Evolutionary conservation across 2,888 invertebrate species (phyloP), one percentile per base, ranked within the genome.

Genomic region (Eretmocerus hayati): DNA sequence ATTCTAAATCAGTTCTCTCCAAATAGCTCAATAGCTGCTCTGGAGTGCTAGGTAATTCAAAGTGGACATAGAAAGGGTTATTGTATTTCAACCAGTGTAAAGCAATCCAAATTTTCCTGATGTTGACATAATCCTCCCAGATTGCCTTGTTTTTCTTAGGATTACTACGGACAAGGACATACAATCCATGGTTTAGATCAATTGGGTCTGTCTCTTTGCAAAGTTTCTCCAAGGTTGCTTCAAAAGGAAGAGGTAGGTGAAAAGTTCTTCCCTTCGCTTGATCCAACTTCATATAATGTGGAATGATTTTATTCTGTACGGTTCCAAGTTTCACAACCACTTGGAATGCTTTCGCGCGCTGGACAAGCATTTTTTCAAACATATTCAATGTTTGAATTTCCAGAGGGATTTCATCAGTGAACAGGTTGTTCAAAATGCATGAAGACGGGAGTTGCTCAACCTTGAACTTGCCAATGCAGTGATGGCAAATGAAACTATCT

Each of bases 211-310:
- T 57, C 11, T 62, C 53, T 46, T 50, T 54, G 32, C 62, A 60
- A 5, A 68, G 44, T 55, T 62, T 67, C 52, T 59, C 57, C 9
- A 65, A 38, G 1, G 64, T 67, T 57, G 61, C 54, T 56, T 67
- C 59, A 4, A 62, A 19, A 2, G 66, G 64, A n/a, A 66, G 52
- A 9, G 67, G n/a, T n/a, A n/a, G n/a, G n/a, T n/a, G n/a, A n/a
- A n/a, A n/a, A n/a, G n/a, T n/a, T n/a, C n/a, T n/a, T 3, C 35
- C 35, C 9, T 18, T 15, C 15, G 58, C 54, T 53, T 62, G 59
- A 31, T 48, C 32, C 33, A 57, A 37, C 36, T 50, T 50, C 20
- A 59, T 41, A 23, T n/a, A n/a, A n/a, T n/a, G n/a, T n/a, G n/a
- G n/a, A n/a, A n/a, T n/a, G 15, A 6, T 33, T 42, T 33, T 42